Base-by-base conservation (phyloP, 2,888 invertebrate species). In the Catotricha subobsoleta region DNA sequence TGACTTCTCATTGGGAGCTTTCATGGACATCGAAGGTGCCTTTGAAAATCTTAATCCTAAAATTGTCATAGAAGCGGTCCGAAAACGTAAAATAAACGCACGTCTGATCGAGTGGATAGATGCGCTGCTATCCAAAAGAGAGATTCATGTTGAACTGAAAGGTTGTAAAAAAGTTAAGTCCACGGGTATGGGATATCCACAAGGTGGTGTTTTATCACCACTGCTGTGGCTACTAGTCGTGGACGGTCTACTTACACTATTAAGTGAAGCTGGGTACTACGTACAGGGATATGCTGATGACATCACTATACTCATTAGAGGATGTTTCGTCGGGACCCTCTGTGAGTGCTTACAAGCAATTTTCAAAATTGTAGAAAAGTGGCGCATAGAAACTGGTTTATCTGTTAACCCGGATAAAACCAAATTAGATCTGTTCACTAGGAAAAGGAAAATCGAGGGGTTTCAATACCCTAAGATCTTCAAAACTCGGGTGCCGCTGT, bases 341-440 rank as follows among this genome's bases (percentile, higher is more conserved):
- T 28, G 8, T 2, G 29, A 34, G 3, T n/a, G 27, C 8, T 20
- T 39, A n/a, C 31, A 40, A 13, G 2, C 3, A 2, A 25, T 20
- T 4, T 13, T 40, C 2, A 30, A 10, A 19, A 37, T 34, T 12
- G 43, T 43, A 2, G 30, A 42, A 33, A 25, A 27, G 2, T 47
- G 42, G 41, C 42, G 44, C 16, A 13, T 9, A 2, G 13, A 19
- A 10, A 9, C 15, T 7, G 40, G 39, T 1, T 23, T 47, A 2
- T 29, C 27, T 2, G 43, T 47, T 12, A 46, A 45, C 20, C 45
- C 47, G 3, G 20, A 16, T 10, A 46, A 46, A 35, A 38, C 46
- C 8, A 16, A 9, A 13, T 7, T 40, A 1, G 30, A 42, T 3
- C 31, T 25, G 2, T 46, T 28, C 31, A 41, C 34, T 2, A 44